Base-by-base conservation (phyloP, 2,797 vertebrate species). In the Carapus acus region DNA sequence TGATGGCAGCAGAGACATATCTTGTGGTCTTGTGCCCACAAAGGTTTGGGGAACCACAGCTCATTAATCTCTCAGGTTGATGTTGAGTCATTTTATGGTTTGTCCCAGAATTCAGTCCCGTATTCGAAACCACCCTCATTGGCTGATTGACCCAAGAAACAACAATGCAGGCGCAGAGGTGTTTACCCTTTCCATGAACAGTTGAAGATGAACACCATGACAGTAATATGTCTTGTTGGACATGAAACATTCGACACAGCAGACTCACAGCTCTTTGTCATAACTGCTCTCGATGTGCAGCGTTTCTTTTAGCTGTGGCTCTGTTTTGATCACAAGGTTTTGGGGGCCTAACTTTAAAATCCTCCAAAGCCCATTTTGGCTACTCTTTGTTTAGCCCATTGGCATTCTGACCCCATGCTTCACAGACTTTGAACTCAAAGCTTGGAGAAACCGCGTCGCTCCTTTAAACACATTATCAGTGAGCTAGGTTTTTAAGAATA, bases 391-490 rank as follows among this genome's bases (percentile, higher is more conserved):
- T 85, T 86, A 87, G 83, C 83, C 85, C 86, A 86, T 89, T 89
- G 88, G 83, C 86, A 88, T 87, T 84, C 80, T 90, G 88, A 90
- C 88, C 87, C 85, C 82, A 82, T 83, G 85, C 81, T 81, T 87
- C 85, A 82, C 67, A 82, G 78, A 86, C 87, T 90, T 89, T 90
- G 86, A 90, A 89, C 86, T 87, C 82, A 83, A 83, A 88, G 84
- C 88, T 87, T 78, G 76, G 69, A 82, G 87, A 88, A 89, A 79
- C 87, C 79, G 80, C 86, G 88, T 87, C 79, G 85, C 84, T 90
- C 87, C 87, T 90, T 89, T 89, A 89, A 88, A 88, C 86, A 90
- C 87, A 90, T 88, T 89, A 89, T 87, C 87, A 87, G 81, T 83
- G 67, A 83, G 78, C 78, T 75, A 83, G 84, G 83, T 86, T 88